Percentiles rank a stretch among this genome's conserved stretches.
Evolutionary conservation across 1,140 invertebrate species (phyloP).

Genomic region (Cataglyphis hispanica): DNA sequence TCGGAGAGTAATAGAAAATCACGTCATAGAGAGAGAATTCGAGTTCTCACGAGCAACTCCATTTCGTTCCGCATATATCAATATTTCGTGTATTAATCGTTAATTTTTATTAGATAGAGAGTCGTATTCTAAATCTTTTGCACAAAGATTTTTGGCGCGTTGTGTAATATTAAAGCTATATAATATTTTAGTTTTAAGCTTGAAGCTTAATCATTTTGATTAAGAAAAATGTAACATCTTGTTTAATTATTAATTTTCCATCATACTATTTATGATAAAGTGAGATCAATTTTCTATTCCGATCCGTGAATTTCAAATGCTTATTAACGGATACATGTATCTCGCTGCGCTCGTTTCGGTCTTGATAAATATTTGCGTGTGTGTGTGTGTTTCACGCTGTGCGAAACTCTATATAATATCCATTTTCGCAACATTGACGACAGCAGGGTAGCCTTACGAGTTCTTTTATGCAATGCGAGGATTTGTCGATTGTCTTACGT

Average conservation of each 20-base stretch:
- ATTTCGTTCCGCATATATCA: background rate
- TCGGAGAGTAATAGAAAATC: conserved; percentile 15
- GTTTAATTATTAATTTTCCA: too few relatives aligned
- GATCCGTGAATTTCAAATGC: background rate
- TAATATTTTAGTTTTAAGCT: too few relatives aligned
- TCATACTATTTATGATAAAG: background rate
- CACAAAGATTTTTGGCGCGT: background rate
- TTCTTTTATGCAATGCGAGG: conserved; percentile 65
- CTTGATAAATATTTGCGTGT: conserved; percentile 19
- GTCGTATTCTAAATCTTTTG: background rate
- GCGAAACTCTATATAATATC: background rate
- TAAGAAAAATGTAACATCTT: background rate
- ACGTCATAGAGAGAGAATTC: conserved; percentile 27
- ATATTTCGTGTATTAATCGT: background rate
- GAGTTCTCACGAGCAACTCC: conserved; percentile 3
- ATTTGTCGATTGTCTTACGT: conserved; percentile 23
- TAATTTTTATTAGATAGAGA: background rate
- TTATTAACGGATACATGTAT: background rate
- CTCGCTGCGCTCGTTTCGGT: background rate
- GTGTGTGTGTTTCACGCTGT: background rate
- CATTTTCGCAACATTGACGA: conserved; percentile 40
- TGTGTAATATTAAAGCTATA: background rate
- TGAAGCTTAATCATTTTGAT: background rate
- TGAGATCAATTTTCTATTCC: background rate
- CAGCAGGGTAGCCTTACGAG: conserved; percentile 62